phyloP scores from a whole-genome alignment of 2,888 invertebrate genomes.

The Sarcophaga subvicina region DNA sequence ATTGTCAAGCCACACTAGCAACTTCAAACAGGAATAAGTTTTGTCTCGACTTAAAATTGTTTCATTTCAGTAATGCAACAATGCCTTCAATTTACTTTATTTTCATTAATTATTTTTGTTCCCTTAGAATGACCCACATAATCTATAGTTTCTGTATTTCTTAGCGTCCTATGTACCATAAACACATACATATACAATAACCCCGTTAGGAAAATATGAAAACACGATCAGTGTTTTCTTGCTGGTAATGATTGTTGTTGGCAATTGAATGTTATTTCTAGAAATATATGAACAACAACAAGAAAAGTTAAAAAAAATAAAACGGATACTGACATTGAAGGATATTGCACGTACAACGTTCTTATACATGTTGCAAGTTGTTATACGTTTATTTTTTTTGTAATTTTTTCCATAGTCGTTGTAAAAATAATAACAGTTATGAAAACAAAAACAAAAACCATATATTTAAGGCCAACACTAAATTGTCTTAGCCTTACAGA shows the following conservation, averaged over 20 bases:
- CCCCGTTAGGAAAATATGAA: neutral
- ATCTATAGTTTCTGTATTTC: slow-evolving; percentile 23
- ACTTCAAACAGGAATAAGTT: too few species aligned
- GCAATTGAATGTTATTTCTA: slow-evolving; percentile 16
- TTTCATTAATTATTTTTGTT: too few species aligned
- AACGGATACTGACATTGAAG: slow-evolving; percentile 59
- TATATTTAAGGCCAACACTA: slow-evolving; percentile 17
- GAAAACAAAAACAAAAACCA: neutral
- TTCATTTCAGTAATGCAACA: too few species aligned
- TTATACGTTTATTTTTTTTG: too few species aligned
- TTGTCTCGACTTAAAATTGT: too few species aligned
- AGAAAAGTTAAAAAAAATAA: neutral
- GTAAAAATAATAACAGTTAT: neutral
- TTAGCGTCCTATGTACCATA: slow-evolving; percentile 2
- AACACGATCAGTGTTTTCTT: neutral
- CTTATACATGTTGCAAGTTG: too few species aligned
- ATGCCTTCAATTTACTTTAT: too few species aligned
- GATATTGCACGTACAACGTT: slow-evolving; percentile 18
- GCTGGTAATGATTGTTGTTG: slow-evolving; percentile 23
- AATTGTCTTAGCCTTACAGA: slow-evolving; percentile 8
- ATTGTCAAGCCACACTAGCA: too few species aligned
- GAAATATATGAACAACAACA: slow-evolving; percentile 19
- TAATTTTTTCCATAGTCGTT: neutral
- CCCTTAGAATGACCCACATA: neutral
- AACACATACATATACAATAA: neutral